Conservation (phyloP, 2,113 vertebrate species). For the Lophius piscatorius region DNA sequence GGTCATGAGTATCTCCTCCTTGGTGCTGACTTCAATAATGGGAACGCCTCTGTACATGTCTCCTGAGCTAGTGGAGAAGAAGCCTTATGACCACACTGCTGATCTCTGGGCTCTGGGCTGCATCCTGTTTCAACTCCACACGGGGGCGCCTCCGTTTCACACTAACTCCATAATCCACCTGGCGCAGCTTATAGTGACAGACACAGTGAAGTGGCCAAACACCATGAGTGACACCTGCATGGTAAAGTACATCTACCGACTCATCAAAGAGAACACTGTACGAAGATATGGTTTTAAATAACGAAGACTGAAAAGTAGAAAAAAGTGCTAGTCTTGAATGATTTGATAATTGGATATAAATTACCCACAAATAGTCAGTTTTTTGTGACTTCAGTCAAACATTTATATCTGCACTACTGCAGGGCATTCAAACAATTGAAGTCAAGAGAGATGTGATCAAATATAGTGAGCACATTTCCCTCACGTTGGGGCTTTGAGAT, state of each 20-base stretch:
- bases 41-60: conserved; percentile 98
- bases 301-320: too few species aligned
- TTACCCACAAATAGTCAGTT: too few species aligned
- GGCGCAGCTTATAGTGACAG: conserved; percentile 90
- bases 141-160: conserved; percentile 94
- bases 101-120: conserved; percentile 97
- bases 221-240: conserved; percentile 86
- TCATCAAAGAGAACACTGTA: too few species aligned
- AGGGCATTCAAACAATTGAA: too few species aligned
- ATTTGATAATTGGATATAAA: too few species aligned
- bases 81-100: conserved; percentile 92
- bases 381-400: too few species aligned
- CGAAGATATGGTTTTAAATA: too few species aligned
- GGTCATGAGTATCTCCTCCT: conserved; percentile 93
- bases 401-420: too few species aligned
- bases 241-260: conserved; percentile 72
- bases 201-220: conserved; percentile 89
- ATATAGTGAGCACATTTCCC: too few species aligned
- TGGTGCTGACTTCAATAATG: conserved; percentile 97
- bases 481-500: too few species aligned
- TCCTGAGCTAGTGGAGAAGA: conserved; percentile 93
- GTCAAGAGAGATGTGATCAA: too few species aligned
- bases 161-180: conserved; percentile 95
- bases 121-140: conserved; percentile 94
- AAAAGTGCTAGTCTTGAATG: too few species aligned